phyloP scores from a whole-genome alignment of 2,113 vertebrate genomes.

The Monopterus albus region DNA sequence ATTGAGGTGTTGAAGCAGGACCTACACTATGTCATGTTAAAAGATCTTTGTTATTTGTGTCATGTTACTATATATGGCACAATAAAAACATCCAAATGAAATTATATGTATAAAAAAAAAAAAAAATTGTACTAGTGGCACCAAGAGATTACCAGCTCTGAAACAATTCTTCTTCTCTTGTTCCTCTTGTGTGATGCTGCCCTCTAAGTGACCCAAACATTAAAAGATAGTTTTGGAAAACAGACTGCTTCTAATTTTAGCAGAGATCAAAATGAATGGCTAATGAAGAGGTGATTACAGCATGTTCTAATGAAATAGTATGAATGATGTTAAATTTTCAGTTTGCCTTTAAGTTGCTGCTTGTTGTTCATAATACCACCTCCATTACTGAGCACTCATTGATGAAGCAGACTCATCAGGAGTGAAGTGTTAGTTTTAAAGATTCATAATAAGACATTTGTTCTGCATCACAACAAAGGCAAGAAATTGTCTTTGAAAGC shows the following conservation, averaged over 20 bases:
- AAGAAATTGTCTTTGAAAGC: background rate
- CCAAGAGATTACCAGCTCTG: too few species aligned
- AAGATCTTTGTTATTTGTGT: background rate
- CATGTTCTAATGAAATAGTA: background rate
- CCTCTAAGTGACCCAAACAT: background rate
- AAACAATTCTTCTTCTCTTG: too few species aligned
- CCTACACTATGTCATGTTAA: background rate
- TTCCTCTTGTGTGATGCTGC: background rate
- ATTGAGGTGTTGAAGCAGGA: background rate
- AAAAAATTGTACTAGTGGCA: too few species aligned
- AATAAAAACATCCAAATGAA: too few species aligned
- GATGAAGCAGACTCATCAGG: background rate
- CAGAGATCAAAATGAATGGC: constrained; percentile 5
- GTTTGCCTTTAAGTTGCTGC: background rate
- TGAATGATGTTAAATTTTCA: background rate
- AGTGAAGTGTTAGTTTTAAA: background rate
- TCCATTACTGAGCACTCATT: background rate
- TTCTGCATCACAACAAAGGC: background rate
- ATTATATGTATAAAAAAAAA: too few species aligned
- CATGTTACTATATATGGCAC: too few species aligned
- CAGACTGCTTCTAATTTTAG: background rate
- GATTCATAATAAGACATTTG: background rate
- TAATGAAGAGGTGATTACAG: background rate
- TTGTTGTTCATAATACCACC: background rate
- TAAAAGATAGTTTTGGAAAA: background rate